These are phyloP conservation scores for Cantharis rustica DNA, from an alignment of 2,888 invertebrate species.

Conservation along the genomic window DNA sequence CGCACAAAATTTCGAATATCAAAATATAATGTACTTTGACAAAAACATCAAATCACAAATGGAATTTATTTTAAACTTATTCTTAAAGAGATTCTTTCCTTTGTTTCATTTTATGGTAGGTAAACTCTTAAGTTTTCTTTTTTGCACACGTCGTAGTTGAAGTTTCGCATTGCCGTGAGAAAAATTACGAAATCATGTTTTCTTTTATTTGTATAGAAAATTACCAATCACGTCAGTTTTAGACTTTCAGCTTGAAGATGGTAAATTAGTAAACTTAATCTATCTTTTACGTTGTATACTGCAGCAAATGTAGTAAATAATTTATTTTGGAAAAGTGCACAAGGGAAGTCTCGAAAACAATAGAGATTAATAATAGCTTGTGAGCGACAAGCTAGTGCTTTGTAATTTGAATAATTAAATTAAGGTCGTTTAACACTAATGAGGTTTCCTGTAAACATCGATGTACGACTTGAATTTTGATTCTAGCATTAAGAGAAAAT, in stretches of 20 bases:
- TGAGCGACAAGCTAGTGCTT: background rate
- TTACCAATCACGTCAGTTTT: background rate
- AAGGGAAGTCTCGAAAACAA: background rate
- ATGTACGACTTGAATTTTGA: background rate
- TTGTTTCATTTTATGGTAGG: background rate
- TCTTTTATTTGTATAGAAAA: background rate
- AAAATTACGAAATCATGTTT: background rate
- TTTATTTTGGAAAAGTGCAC: background rate
- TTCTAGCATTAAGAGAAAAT: background rate
- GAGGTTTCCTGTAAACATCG: background rate
- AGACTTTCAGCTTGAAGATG: background rate
- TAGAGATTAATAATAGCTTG: background rate
- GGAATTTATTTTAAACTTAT: background rate
- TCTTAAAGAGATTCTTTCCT: background rate
- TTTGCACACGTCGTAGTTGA: background rate
- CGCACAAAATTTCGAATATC: background rate
- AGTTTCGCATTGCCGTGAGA: background rate
- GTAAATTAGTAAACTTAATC: background rate
- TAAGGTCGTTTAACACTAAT: background rate
- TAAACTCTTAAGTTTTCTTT: background rate
- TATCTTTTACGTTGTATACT: background rate
- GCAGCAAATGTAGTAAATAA: background rate
- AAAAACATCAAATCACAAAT: background rate
- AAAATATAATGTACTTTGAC: background rate
- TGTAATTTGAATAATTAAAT: background rate